Base-by-base conservation (phyloP, 2,113 vertebrate species). In the Platycercus adscitus region DNA sequence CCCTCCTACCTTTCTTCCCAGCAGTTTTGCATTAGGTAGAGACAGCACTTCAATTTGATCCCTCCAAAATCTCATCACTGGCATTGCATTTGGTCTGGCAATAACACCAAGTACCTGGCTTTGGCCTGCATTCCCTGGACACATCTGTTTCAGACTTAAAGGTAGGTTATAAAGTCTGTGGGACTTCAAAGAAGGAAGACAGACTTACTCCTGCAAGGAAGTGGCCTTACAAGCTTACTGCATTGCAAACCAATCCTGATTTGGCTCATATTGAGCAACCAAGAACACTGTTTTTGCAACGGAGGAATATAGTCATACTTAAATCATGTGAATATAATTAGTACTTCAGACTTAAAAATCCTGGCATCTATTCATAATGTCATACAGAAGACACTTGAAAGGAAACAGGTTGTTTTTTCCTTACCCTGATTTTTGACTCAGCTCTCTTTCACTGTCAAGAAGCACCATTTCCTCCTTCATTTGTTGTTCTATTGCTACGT, bases 391-490 rank as follows among this genome's bases (percentile, higher is more conserved):
- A 73, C 7, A 52, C 55, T 21, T 13, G n/a, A 73, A 92, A 91
- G 55, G 56, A 86, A 55, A 89, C 64, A 60, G 17, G 5, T 20
- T 69, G 12, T 1, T 33, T 81, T 95, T 88, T 87, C 73, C 98
- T 98, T 98, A 98, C 98, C 96, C 81, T 8, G 68, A 58, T 58
- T 89, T 88, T 81, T 85, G 63, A 88, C 37, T 92, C n/a, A 13
- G n/a, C 76, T 96, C 87, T 86, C 52, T 72, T 53, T 83, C 88
- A 72, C 19, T 87, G 75, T 69, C 95, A 47, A 97, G 81, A 96
- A 97, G 94, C 78, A 92, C 70, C 0, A 4, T 94, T 86, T 98
- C 96, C 25, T 96, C 94, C 88, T 97, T 96, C 17, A 66, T 33
- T 95, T 97, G 93, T 23, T 65, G 76, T 80, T 93, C 93, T 86